Conservation (phyloP, 1,140 invertebrate genomes). For the Pemphigus obesinymphae region DNA sequence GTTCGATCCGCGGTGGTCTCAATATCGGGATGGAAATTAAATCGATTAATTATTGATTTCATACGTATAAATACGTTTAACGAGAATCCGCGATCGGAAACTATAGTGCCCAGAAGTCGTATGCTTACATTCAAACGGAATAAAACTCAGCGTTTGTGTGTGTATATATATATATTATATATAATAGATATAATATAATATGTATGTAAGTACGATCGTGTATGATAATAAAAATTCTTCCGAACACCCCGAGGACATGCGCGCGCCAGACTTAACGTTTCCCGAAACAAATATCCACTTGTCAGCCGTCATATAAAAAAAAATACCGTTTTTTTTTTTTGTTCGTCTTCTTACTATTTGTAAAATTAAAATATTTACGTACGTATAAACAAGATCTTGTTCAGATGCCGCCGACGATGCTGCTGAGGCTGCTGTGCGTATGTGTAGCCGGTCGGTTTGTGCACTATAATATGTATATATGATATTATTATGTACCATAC, state of each 20-base stretch:
- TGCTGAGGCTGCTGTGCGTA: background rate
- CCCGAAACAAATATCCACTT: background rate
- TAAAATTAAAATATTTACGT: background rate
- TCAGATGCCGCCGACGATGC: too few relatives aligned
- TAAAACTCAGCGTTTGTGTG: too few relatives aligned
- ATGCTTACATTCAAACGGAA: background rate
- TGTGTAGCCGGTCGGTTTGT: too few relatives aligned
- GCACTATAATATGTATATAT: background rate
- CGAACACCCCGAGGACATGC: background rate
- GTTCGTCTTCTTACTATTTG: too few relatives aligned
- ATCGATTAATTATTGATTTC: too few relatives aligned
- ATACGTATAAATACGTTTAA: background rate
- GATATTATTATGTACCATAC: background rate
- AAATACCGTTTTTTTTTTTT: conserved; percentile 7
- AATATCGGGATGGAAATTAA: background rate
- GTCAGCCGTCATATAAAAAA: background rate
- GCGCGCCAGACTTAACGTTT: background rate
- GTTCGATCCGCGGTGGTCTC: background rate
- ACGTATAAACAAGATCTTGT: conserved; percentile 1
- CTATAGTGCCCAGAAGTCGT: background rate
- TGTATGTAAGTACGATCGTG: background rate
- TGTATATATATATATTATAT: background rate
- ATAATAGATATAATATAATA: background rate
- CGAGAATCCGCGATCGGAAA: background rate
- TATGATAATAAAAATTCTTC: conserved; percentile 11